Base-by-base conservation (phyloP, 2,113 vertebrate genomes). In the Glaucidium brasilianum region DNA sequence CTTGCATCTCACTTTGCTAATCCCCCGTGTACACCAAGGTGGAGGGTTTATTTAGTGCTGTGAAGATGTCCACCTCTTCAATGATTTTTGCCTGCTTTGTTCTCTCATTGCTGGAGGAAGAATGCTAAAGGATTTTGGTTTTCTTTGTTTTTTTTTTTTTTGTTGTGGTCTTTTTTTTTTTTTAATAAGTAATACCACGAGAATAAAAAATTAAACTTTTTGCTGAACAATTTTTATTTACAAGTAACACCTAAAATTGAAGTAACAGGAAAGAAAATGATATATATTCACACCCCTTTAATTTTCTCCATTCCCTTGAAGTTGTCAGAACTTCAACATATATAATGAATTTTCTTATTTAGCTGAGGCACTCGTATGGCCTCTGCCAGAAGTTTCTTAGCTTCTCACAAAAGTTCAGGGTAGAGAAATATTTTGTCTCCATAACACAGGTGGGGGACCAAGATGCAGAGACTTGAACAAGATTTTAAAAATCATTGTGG, bases 1-100 rank as follows among this genome's bases (percentile, higher is more conserved):
- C 79, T 96, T 78, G 95, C 90, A 94, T 92, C 62, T 84, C 20
- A 49, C 82, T 91, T 95, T 89, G 66, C 88, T 96, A 96, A 97
- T 96, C 92, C 87, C 94, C 63, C 15, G n/a, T 59, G 93, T 89
- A 92, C 27, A 45, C 29, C 59, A 45, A 90, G 62, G 63, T 29
- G 19, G 49, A 97, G 10, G 81, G 79, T 88, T 91, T 94, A 79
- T 88, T 96, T 94, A 72, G 78, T 93, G 75, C 43, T 88, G 88
- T 80, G 62, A 39, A 90, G 92, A 80, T 85, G 85, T 74, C 91
- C 71, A 86, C 23, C 52, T 81, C 73, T 90, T 86, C 78, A 84
- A 20, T 73, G 60, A 66, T 85, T 95, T 94, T 91, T 80, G 14
- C 32, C 68, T 90, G 50, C 22, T 81, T 85, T 97, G 35, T 92